Percentiles rank a stretch among this genome's conserved stretches.
Evolutionary conservation across 2,888 invertebrate species (phyloP).

Genomic region (Cancer borealis): DNA sequence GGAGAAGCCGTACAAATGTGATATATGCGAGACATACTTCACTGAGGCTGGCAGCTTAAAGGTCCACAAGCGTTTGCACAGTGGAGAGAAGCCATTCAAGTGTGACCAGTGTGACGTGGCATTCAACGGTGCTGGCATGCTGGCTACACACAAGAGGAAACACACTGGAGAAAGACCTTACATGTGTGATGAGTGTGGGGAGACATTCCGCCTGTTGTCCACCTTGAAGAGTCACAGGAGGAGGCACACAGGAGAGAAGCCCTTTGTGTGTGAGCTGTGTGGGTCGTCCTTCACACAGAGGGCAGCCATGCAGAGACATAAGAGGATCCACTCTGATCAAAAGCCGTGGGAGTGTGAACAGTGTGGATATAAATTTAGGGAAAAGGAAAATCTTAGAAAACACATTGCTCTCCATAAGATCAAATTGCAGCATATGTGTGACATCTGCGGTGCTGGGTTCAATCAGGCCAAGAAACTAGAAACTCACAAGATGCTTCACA

Average conservation of each 20-base stretch:
- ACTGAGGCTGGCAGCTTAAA: conserved; percentile 71
- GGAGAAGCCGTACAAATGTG: conserved; percentile 69
- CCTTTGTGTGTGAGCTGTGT: conserved; percentile 70
- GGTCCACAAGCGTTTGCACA: conserved; percentile 67
- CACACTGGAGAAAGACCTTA: conserved; percentile 74
- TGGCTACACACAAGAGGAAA: conserved; percentile 70
- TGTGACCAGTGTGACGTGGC: conserved; percentile 69
- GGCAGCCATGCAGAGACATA: conserved; percentile 67
- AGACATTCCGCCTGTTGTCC: conserved; percentile 65
- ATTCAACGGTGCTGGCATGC: conserved; percentile 70
- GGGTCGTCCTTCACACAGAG: conserved; percentile 68
- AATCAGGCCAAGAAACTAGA: conserved; percentile 68
- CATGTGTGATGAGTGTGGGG: conserved; percentile 66
- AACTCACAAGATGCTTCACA: conserved; percentile 70
- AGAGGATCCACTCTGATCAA: conserved; percentile 61
- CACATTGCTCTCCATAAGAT: conserved; percentile 64
- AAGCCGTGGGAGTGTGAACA: conserved; percentile 70
- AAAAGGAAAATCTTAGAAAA: conserved; percentile 69
- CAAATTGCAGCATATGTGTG: conserved; percentile 59
- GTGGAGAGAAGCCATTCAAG: conserved; percentile 69
- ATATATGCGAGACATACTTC: conserved; percentile 63
- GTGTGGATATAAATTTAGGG: conserved; percentile 70
- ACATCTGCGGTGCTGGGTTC: conserved; percentile 68
- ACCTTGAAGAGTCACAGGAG: conserved; percentile 68
- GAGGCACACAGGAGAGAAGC: conserved; percentile 71